phyloP scores from a whole-genome alignment of 2,113 vertebrate genomes.

The Arothron firmamentum region DNA sequence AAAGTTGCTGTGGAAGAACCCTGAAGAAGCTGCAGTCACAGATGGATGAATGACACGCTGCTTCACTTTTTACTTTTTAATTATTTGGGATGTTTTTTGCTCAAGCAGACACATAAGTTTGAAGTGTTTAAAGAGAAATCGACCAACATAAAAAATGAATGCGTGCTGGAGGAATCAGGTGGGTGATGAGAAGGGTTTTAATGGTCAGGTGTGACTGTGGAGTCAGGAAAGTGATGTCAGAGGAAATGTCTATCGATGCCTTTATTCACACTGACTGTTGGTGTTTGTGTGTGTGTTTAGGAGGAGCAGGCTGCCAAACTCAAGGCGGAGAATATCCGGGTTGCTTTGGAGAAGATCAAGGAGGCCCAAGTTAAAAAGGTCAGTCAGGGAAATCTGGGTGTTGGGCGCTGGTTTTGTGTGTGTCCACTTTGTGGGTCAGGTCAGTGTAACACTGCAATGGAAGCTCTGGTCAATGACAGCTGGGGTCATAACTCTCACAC shows the following conservation, averaged over 20 bases:
- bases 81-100: background rate
- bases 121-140: background rate
- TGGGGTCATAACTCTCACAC: constrained; percentile 43
- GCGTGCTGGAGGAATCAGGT: constrained; percentile 62
- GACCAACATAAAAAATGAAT: constrained; percentile 30
- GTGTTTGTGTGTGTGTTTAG: constrained; percentile 36
- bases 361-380: constrained; percentile 97
- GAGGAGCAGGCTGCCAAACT: constrained; percentile 68
- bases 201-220: background rate
- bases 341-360: constrained; percentile 94
- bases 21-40: background rate
- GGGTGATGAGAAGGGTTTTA: background rate
- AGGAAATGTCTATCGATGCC: background rate
- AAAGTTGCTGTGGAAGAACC: background rate
- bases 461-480: constrained; percentile 55
- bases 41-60: too few species aligned
- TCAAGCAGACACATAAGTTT: constrained; percentile 29
- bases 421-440: constrained; percentile 59
- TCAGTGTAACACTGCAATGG: constrained; percentile 49
- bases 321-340: constrained; percentile 91
- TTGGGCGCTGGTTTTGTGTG: background rate
- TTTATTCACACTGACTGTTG: background rate
- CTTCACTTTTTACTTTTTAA: too few species aligned
- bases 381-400: constrained; percentile 13
- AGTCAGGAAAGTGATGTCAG: background rate